A percentile compares a stretch with the other conserved stretches of the same genome.
phyloP scores from a whole-genome alignment of 1,140 invertebrate genomes.

The Pissodes strobi region DNA sequence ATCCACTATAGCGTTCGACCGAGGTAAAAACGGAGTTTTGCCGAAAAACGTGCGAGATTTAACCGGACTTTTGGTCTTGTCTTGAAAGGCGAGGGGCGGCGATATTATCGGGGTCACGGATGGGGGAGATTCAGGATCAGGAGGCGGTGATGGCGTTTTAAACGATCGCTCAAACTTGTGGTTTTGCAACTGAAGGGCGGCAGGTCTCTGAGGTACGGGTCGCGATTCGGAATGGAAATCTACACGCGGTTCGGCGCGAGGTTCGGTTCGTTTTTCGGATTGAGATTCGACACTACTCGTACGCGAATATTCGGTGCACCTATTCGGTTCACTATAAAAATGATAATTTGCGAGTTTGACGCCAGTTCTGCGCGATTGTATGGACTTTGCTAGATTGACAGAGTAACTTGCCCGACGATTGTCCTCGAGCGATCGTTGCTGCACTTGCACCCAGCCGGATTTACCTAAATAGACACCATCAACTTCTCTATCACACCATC shows the following conservation, averaged over 20 bases:
- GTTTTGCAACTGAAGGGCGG: constrained; percentile 41
- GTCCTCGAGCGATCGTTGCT: constrained; percentile 63
- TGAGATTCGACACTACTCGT: constrained; percentile 21
- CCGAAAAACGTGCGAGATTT: constrained; percentile 53
- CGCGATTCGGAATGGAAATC: constrained; percentile 12
- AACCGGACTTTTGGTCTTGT: constrained; percentile 53
- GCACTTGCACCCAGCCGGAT: constrained; percentile 66
- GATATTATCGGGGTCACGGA: constrained; percentile 65
- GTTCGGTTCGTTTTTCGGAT: neutral
- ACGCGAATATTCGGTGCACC: constrained; percentile 42
- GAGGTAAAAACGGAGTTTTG: constrained; percentile 60
- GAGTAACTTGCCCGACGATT: constrained; percentile 57
- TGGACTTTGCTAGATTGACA: constrained; percentile 49
- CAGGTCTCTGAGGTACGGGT: constrained; percentile 34
- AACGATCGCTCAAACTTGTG: constrained; percentile 54
- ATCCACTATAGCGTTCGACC: constrained; percentile 63
- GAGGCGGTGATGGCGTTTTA: constrained; percentile 56
- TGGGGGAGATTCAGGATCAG: constrained; percentile 58
- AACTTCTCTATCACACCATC: constrained; percentile 65
- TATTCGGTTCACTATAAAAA: constrained; percentile 62
- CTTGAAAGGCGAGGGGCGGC: constrained; percentile 66
- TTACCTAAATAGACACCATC: constrained; percentile 63
- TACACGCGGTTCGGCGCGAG: neutral
- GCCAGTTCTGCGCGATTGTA: constrained; percentile 54
- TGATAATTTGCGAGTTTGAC: constrained; percentile 64